Evolutionary conservation across 2,888 invertebrate genomes (phyloP), one percentile per base, ranked within the genome.

Genomic region (Chelonus formosanus): DNA sequence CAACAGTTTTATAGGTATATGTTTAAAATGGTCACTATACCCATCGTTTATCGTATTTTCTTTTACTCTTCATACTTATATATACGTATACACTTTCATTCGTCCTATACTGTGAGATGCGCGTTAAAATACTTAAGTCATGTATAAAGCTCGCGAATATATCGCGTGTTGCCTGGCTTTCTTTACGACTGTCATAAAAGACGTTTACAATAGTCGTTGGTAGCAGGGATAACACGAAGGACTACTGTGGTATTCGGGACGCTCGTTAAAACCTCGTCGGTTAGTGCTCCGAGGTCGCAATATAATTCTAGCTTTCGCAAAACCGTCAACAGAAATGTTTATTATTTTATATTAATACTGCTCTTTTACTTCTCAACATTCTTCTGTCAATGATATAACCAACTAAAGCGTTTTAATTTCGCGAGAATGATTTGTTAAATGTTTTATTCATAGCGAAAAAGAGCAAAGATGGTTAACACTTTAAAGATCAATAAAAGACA

Each of bases 161-260:
- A 68, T 70, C 64, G 68, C 70, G 64, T 68, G 66, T 63, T 64
- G 65, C 65, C 68, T 57, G 50, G 61, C 67, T 58, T 69, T 67
- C 68, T 80, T 80, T 78, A 80, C 77, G 80, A 80, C 70, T 73
- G 66, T 71, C 74, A 75, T 80, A 81, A 81, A 80, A 75, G 73
- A 70, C 73, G 75, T 73, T 79, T 76, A 73, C 76, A 74, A 75
- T 74, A 73, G 73, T 75, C 78, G 74, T 73, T 75, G 75, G 71
- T 72, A 73, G 73, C 73, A 73, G 74, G 68, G 70, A 68, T 70
- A 69, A 68, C 71, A 67, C 59, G 57, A 64, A 60, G 52, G 68
- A 67, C 71, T 70, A 71, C 70, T 71, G 73, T 67, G 66, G 68
- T 68, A 70, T 73, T 69, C 73, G 70, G 69, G 65, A 67, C 67